Evolutionary conservation across 2,888 invertebrate species (phyloP).

Genomic region (Drosophila anomelani): DNA sequence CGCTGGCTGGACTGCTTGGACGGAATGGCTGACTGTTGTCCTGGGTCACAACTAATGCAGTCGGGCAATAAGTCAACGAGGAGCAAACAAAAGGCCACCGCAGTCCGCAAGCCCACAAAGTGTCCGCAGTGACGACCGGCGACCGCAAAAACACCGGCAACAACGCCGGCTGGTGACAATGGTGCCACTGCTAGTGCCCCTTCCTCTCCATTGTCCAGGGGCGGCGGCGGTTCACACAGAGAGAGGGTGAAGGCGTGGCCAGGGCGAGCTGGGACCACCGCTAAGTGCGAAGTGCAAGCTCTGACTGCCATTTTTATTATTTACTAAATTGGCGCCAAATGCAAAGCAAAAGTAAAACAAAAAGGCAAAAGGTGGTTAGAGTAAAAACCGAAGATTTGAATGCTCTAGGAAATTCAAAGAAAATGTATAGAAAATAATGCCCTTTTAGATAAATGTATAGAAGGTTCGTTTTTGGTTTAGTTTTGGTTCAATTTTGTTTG

Average conservation of each 20-base stretch:
- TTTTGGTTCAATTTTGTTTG: too few species aligned
- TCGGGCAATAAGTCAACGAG: slow-evolving; percentile 72
- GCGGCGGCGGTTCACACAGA: background rate
- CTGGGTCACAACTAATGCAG: slow-evolving; percentile 71
- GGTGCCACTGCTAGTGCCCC: background rate
- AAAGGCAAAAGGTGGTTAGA: slow-evolving; percentile 27
- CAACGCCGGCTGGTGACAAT: slow-evolving; percentile 16
- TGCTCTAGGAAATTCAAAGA: background rate
- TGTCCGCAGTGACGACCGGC: slow-evolving; percentile 64
- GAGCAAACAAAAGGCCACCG: slow-evolving; percentile 72
- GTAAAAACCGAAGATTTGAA: background rate
- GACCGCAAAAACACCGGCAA: slow-evolving; percentile 53
- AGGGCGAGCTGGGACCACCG: slow-evolving; percentile 29
- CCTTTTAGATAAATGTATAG: too few species aligned
- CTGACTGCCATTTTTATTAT: slow-evolving; percentile 72
- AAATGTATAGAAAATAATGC: too few species aligned
- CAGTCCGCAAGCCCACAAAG: slow-evolving; percentile 66
- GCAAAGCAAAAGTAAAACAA: slow-evolving; percentile 63
- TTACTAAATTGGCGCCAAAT: slow-evolving; percentile 81
- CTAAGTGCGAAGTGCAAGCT: slow-evolving; percentile 75
- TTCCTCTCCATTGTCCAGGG: background rate
- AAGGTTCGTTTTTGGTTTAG: too few species aligned
- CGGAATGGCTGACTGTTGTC: slow-evolving; percentile 6
- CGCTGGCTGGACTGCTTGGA: slow-evolving; percentile 7
- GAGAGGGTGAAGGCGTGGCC: slow-evolving; percentile 15